Percentiles rank a stretch among this genome's conserved stretches.
Conservation (phyloP, 2,113 vertebrate genomes). For the Dissostichus mawsoni region DNA sequence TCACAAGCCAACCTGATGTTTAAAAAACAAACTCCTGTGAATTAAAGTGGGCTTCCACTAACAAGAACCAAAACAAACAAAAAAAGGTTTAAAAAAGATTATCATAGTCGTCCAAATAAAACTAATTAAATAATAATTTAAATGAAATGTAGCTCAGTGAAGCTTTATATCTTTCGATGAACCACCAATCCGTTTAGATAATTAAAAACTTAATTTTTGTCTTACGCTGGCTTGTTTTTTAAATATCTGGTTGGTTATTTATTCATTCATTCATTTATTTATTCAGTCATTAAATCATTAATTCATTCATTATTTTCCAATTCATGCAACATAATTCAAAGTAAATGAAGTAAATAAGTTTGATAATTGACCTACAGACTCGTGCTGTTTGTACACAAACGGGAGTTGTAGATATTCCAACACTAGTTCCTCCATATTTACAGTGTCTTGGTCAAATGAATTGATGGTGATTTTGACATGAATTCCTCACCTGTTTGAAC, state of each 20-base stretch:
- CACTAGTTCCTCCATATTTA: neutral
- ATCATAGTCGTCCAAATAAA: neutral
- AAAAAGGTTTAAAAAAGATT: neutral
- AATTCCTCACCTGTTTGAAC: constrained; percentile 56
- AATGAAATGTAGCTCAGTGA: too few relatives aligned
- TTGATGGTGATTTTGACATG: neutral
- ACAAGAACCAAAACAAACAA: too few relatives aligned
- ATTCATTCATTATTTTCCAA: too few relatives aligned
- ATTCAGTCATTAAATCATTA: too few relatives aligned
- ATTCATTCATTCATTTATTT: too few relatives aligned
- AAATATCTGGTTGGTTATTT: neutral
- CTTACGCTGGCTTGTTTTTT: neutral
- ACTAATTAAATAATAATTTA: neutral
- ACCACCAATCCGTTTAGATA: neutral
- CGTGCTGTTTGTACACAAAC: neutral
- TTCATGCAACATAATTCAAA: neutral
- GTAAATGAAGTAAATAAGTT: neutral
- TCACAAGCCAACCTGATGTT: too few relatives aligned
- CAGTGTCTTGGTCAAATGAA: neutral
- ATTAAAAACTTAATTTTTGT: neutral
- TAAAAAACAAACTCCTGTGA: neutral
- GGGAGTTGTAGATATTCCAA: neutral
- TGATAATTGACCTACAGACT: neutral
- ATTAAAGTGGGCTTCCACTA: neutral
- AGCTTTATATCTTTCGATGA: neutral